Conservation (phyloP, 1,140 invertebrate genomes). For the Drosophila truncata region DNA sequence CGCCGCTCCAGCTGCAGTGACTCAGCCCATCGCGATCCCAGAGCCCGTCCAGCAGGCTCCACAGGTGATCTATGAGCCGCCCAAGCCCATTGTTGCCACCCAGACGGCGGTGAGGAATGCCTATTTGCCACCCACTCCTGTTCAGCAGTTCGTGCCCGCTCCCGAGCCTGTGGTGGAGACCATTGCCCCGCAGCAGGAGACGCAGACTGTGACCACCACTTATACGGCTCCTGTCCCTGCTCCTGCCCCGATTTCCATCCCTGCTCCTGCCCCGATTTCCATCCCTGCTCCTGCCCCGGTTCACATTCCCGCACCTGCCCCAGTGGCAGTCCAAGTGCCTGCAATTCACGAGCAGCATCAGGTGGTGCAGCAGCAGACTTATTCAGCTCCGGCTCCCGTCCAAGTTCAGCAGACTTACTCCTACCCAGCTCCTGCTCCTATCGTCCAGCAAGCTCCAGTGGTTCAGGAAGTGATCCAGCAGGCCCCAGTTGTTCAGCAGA, state of each 20-base stretch:
- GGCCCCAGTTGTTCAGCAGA: conserved; percentile 20
- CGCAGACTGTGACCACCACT: conserved; percentile 9
- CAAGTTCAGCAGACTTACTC: conserved; percentile 2
- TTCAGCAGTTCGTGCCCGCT: conserved; percentile 53
- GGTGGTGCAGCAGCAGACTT: conserved; percentile 36
- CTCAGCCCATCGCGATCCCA: not conserved
- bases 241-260: too few species aligned
- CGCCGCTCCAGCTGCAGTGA: conserved; percentile 11
- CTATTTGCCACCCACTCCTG: conserved; percentile 53
- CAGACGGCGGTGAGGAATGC: conserved; percentile 46
- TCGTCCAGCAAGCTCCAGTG: conserved; percentile 23
- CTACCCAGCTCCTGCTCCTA: conserved; percentile 11
- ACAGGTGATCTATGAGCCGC: conserved; percentile 52
- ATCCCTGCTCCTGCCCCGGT: conserved; percentile 6
- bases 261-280: conserved; percentile 1
- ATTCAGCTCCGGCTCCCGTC: conserved; percentile 31
- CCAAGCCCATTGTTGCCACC: conserved; percentile 44
- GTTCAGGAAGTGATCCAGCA: conserved; percentile 23
- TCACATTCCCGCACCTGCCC: not conserved
- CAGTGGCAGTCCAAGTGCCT: conserved; percentile 24
- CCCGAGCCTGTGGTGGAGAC: conserved; percentile 26
- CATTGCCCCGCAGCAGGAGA: conserved; percentile 25
- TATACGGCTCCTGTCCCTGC: too few species aligned
- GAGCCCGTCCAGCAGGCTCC: conserved; percentile 15
- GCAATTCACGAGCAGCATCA: conserved; percentile 37